Conservation (phyloP, 1,140 invertebrate genomes). For the Drosophila simulans region DNA sequence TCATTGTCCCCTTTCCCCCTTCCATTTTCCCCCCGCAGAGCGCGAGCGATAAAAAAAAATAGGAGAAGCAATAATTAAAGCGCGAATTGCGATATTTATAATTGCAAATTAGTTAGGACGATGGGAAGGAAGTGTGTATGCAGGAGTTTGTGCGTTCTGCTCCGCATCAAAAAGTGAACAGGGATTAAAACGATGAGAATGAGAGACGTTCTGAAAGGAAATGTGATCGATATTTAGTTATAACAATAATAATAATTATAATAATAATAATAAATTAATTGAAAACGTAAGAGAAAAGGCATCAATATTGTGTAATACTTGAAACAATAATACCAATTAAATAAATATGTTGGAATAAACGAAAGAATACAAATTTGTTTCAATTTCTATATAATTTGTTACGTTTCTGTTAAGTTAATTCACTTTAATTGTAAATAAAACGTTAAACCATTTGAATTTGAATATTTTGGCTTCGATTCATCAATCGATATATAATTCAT, state of each 20-base stretch:
- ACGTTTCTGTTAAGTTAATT: no score
- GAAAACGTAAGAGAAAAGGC: constrained; percentile 56
- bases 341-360: constrained; percentile 71
- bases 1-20: constrained; percentile 8
- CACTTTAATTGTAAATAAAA: no score
- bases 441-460: no score
- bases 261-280: constrained; percentile 62
- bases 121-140: constrained; percentile 19
- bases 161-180: constrained; percentile 65
- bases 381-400: no score
- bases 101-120: constrained; percentile 40
- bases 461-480: no score
- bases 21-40: constrained; percentile 19
- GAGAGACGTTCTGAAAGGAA: constrained; percentile 78
- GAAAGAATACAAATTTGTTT: constrained; percentile 25
- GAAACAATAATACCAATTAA: constrained; percentile 75
- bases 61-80: constrained; percentile 37
- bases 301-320: constrained; percentile 70
- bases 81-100: constrained; percentile 38
- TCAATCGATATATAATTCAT: no score
- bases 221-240: constrained; percentile 84
- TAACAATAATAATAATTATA: constrained; percentile 58
- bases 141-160: constrained; percentile 54
- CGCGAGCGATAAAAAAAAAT: constrained; percentile 4
- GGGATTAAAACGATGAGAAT: constrained; percentile 61